Base-by-base conservation (phyloP, 1,140 invertebrate species). In the Grapholita molesta region DNA sequence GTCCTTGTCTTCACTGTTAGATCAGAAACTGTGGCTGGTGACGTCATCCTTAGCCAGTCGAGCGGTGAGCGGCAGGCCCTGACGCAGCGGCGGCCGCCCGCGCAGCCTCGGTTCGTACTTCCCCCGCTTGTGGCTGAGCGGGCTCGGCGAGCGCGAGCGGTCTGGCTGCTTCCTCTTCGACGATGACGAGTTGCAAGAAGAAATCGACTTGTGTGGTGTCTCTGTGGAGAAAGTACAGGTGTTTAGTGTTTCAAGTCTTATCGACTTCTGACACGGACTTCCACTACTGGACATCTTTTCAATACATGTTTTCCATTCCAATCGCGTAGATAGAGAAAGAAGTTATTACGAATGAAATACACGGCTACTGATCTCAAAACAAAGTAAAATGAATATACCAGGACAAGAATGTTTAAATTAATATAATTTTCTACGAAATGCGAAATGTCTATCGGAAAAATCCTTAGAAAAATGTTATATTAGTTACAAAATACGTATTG, bases 91-190 rank as follows among this genome's bases (percentile, higher is more conserved):
- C 12, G 90, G 89, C 28, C 91, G 78, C 0, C 89, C 88, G 21
- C 77, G 70, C 55, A 92, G 91, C 57, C 85, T 80, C 23, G 85
- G 90, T 23, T 88, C 80, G 28, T 85, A 92, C 42, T 88, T 92
- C 8, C 89, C 81, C 3, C 84, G 79, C 35, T 92, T 92, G 68
- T 91, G 84, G 67, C 88, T 91, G 8, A 91, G 33, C 0, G 90
- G 90, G 68, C 90, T 92, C 6, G 77, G 38, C 0, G 73, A 72
- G 48, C 90, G 87, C 0, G 83, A 83, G 35, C 88, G 66, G n/a
- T 89, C 83, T 7, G 85, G 77, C 32, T 82, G 85, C 67, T 92
- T 92, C 3, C 90, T 75, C 70, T 92, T 92, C 0, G 80, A 81
- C 8, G 83, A 75, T 33, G 89, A 91, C 2, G 8, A 21, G 21